A percentile compares a stretch with the other conserved stretches of the same genome.
phyloP scores from a whole-genome alignment of 2,888 invertebrate genomes.

The Tipula confusa region DNA sequence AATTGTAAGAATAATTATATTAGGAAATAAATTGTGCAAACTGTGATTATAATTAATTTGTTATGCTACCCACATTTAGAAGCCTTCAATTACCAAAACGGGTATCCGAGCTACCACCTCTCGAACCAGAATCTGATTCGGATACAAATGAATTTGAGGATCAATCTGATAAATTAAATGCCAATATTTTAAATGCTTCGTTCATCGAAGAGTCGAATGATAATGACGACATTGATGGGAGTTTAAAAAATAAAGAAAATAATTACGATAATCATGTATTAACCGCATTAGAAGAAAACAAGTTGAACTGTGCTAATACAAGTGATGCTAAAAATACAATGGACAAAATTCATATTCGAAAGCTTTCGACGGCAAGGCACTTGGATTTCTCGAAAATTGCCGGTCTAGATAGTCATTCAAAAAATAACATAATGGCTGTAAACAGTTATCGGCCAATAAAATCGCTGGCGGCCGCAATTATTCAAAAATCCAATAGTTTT shows the following conservation, averaged over 20 bases:
- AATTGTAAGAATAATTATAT: background rate
- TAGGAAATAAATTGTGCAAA: too few species aligned
- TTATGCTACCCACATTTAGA: background rate
- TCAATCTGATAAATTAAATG: constrained; percentile 39
- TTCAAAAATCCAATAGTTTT: background rate
- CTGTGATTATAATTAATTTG: background rate
- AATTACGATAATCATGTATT: background rate
- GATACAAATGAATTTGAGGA: constrained; percentile 40
- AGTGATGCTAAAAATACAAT: background rate
- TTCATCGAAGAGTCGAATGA: background rate
- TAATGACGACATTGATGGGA: background rate
- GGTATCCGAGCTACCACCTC: constrained; percentile 44
- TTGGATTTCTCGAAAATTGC: background rate
- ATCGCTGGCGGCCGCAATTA: background rate
- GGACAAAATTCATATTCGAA: background rate
- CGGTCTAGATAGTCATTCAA: background rate
- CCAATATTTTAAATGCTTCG: constrained; percentile 28
- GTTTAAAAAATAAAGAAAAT: too few species aligned
- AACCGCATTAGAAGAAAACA: background rate
- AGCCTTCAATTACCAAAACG: constrained; percentile 41
- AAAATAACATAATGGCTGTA: background rate
- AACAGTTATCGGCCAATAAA: background rate
- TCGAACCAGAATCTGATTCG: constrained; percentile 45
- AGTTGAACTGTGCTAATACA: background rate
- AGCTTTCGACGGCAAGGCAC: background rate